Conservation (phyloP, 2,888 invertebrate genomes). For the Flabesymbios commensalis region DNA sequence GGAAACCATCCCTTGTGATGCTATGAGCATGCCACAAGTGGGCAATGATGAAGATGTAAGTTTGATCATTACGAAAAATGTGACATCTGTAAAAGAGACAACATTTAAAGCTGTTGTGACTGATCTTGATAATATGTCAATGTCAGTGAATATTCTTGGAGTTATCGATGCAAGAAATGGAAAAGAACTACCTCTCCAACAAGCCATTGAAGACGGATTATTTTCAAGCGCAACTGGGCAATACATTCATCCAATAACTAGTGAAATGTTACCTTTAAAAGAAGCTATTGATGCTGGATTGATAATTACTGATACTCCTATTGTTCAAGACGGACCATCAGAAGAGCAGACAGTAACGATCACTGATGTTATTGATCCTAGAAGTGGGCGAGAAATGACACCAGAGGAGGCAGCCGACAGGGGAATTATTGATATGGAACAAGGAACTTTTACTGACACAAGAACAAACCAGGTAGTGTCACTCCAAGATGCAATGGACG, state of each 20-base stretch:
- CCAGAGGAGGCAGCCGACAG: slow-evolving; percentile 69
- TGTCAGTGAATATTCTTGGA: slow-evolving; percentile 37
- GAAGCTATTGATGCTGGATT: slow-evolving; percentile 31
- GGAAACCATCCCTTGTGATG: too few species aligned
- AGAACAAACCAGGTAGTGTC: slow-evolving; percentile 47
- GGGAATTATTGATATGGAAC: slow-evolving; percentile 48
- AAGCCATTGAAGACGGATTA: slow-evolving; percentile 66
- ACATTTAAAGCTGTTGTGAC: too few species aligned
- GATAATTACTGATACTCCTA: slow-evolving; percentile 9
- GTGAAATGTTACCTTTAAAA: slow-evolving; percentile 77
- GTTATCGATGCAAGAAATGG: slow-evolving; percentile 61
- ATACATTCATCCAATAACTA: slow-evolving; percentile 71
- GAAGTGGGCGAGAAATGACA: slow-evolving; percentile 74
- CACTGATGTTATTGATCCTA: slow-evolving; percentile 57
- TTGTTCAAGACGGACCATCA: background rate
- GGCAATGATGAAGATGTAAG: too few species aligned
- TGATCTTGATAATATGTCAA: too few species aligned
- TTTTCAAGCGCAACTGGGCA: slow-evolving; percentile 18
- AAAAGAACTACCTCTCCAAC: slow-evolving; percentile 62
- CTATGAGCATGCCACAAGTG: too few species aligned
- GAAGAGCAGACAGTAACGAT: slow-evolving; percentile 70
- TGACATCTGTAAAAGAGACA: too few species aligned
- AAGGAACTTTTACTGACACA: slow-evolving; percentile 12
- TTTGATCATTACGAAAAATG: too few species aligned
- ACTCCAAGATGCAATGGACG: slow-evolving; percentile 47